These are phyloP conservation scores for Neodon shergylaensis DNA, from an alignment of 2,113 vertebrate species.

Conservation along the genomic window DNA sequence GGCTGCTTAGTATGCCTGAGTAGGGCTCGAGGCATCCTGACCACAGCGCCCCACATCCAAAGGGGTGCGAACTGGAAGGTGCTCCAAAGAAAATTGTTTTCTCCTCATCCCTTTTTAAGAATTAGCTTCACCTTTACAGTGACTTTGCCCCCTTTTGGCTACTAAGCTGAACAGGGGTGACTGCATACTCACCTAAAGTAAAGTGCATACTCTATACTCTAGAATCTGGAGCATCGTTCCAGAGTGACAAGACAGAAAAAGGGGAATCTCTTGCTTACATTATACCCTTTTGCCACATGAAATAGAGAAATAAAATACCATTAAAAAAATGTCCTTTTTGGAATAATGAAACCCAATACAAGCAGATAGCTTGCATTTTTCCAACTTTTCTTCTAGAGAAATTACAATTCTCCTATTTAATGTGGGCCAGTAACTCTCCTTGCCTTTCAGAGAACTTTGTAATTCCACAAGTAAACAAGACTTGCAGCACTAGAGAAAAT, in stretches of 20 bases:
- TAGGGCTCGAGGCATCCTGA: not conserved
- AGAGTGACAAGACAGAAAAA: not conserved
- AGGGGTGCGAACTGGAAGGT: not conserved
- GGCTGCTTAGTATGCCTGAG: not conserved
- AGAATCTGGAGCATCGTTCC: not conserved
- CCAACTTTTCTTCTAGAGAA: not conserved
- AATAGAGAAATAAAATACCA: not conserved
- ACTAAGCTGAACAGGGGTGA: not conserved
- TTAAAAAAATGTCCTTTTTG: not conserved
- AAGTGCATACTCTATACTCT: not conserved
- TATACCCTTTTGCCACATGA: not conserved
- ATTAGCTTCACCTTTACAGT: not conserved
- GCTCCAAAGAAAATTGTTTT: not conserved
- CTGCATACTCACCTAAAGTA: not conserved
- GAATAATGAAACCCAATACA: not conserved
- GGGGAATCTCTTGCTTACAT: not conserved
- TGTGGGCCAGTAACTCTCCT: not conserved
- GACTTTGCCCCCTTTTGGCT: not conserved
- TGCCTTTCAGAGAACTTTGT: conserved; percentile 1
- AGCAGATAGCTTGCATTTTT: conserved; percentile 43
- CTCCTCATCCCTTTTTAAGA: not conserved
- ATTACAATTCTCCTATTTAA: not conserved
- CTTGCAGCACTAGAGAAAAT: not conserved
- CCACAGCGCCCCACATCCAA: not conserved
- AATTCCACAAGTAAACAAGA: conserved; percentile 20